Evolutionary conservation across 2,888 invertebrate species (phyloP), one percentile per base, ranked within the genome.

Genomic region (Lasioglossum marginatum): DNA sequence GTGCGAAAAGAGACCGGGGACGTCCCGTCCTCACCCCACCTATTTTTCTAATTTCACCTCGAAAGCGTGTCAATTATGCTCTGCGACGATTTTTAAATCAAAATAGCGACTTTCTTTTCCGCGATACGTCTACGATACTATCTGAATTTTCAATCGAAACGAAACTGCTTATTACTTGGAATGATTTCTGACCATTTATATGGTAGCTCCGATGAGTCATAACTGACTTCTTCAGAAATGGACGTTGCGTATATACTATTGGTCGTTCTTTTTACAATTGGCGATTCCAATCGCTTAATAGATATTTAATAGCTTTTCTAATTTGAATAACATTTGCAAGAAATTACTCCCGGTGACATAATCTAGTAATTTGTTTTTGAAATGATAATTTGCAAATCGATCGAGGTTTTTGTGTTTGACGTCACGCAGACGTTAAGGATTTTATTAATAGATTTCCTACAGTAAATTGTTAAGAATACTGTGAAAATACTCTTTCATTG

Each of bases 1-100:
- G 71, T 75, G 74, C 70, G 71, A 77, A 81, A 80, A 78, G 73
- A 78, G 76, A 63, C 82, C 60, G 52, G 34, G 60, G 79, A 72
- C 60, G 60, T 78, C 78, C 78, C 48, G 40, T 40, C 40, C 37
- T 6, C 37, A 6, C 40, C 10, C 70, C 52, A 52, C 63, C 52
- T 82, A 68, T 63, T 82, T 45, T 79, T 85, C 1, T 77, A 74
- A 80, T 63, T 77, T 45, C 45, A 48, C 52, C n/a, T 5, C n/a
- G n/a, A 37, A 76, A 23, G 27, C 45, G 72, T 34, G 76, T 66
- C 48, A 63, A 82, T 37, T 45, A 34, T 23, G 16, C n/a, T 23
- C 52, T 63, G 48, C 12, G 3, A 1, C 16, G 3, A n/a, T 40
- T 31, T 63, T 8, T 63, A 8, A 31, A 63, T 63, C 6, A 8